Base-by-base conservation (phyloP, 2,888 invertebrate species). In the Caenorhabditis parvicauda region DNA sequence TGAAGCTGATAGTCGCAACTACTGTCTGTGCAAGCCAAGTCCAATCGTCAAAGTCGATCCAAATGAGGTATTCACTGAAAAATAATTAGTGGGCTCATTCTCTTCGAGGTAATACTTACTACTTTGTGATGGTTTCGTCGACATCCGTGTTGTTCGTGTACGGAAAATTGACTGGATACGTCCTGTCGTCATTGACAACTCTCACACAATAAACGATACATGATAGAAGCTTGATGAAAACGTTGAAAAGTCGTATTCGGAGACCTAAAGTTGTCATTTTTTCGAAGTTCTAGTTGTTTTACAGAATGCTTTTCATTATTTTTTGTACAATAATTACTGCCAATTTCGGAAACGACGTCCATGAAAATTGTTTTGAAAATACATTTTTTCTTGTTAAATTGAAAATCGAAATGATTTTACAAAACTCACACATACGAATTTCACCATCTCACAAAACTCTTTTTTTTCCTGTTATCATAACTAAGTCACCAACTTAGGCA, bases 191-290 rank as follows among this genome's bases (percentile, higher is more conserved):
- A n/a, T 70, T 48, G 5, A 66, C 54, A 4, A 76, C 70, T 24
- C 66, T 80, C 86, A 92, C 91, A 85, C 94, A 91, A 85, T 96
- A 96, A 83, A 96, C 87, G 83, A 92, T 87, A 86, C 95, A 95
- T 84, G 94, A 91, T 83, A 95, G 86, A 79, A 95, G 86, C 86
- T 96, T 96, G 87, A 95, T 91, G 86, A 94, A 89, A 85, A 96
- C 87, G 86, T 95, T 95, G 81, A 92, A 93, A 84, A 94, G 90
- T 82, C 96, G 90, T 86, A 96, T 94, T 83, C 94, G 89, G 85
- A 95, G 88, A 88, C 94, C 94, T 93, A 87, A 60, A 72, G 48
- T n/a, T n/a, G n/a, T n/a, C n/a, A n/a, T n/a, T n/a, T n/a, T n/a
- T n/a, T n/a, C n/a, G n/a, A n/a, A n/a, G n/a, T n/a, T n/a, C n/a